Base-by-base conservation (phyloP, 2,888 invertebrate genomes). In the Drosophila silvestris region DNA sequence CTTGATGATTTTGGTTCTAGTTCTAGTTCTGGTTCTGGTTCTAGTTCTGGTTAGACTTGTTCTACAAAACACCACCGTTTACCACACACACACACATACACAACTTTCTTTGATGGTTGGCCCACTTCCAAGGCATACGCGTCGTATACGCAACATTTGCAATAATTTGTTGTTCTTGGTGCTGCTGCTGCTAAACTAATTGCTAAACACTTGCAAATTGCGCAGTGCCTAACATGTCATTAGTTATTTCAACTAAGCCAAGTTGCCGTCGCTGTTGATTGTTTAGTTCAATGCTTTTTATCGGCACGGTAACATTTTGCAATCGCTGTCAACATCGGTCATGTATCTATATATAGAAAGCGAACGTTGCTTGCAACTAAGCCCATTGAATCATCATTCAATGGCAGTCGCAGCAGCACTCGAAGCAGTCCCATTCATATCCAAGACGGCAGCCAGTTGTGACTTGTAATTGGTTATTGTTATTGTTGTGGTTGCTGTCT, bases 281-380 rank as follows among this genome's bases (percentile, higher is more conserved):
- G 72, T 50, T 68, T 74, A 84, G 81, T 89, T 89, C 84, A 87
- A 73, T 41, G 74, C 66, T 83, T 89, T 89, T 89, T 83, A 89
- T 81, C 84, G 80, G 57, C 74, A 63, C 70, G 58, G 64, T 70
- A 81, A 70, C 86, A 81, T 77, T 65, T 77, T 53, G 68, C 77
- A 62, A 70, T 79, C 70, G 80, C 30, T 16, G 75, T 75, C 50
- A 53, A 67, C 78, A 59, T 77, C 78, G 78, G 82, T 84, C 84
- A 89, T 89, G 19, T 41, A 67, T 58, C 90, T 84, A 84, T 79
- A 84, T 84, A 84, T 89, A 84, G 85, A 70, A 81, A 81, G 78
- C 72, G 62, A 59, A 52, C 30, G 30, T 37, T 44, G 68, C 65
- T 30, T 68, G 74, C 62, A 72, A 57, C 56, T 33, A 14, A 47